These are phyloP conservation scores for Pomatorhinus ruficollis DNA, from an alignment of 2,113 vertebrate species.

Conservation along the genomic window DNA sequence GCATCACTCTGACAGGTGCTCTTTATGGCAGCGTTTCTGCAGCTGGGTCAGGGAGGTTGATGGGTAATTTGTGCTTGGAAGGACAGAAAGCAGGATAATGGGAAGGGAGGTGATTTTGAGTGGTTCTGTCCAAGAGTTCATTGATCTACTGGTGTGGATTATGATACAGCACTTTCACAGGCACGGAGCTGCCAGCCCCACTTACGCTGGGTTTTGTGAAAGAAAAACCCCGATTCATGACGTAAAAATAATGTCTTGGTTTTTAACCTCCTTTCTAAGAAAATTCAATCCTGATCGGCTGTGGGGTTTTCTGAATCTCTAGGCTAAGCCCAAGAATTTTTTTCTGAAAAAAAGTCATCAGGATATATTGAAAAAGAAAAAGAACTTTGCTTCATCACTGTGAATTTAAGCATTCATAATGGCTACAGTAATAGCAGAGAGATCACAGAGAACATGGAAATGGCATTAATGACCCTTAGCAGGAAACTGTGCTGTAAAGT, in stretches of 20 bases:
- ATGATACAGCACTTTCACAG: not conserved
- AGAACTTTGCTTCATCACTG: not conserved
- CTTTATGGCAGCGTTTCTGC: not conserved
- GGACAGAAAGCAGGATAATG: constrained; percentile 50
- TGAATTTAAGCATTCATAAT: not conserved
- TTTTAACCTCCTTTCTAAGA: not conserved
- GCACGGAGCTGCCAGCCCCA: not conserved
- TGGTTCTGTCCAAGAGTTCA: constrained; percentile 40
- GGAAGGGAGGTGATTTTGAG: constrained; percentile 33
- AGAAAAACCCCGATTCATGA: not conserved
- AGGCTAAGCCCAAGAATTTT: not conserved
- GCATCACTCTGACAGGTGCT: constrained; percentile 52
- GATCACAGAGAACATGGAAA: not conserved
- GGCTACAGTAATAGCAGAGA: not conserved
- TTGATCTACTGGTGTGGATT: constrained; percentile 10
- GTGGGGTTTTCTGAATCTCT: not conserved
- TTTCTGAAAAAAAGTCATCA: not conserved
- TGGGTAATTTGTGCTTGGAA: constrained; percentile 50
- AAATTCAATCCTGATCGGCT: not conserved
- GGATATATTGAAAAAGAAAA: not conserved
- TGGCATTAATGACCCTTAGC: not conserved
- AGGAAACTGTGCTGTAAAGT: not conserved
- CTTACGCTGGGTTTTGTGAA: rapidly evolving
- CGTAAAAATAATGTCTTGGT: not conserved
- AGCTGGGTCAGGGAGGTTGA: constrained; percentile 17